These are phyloP conservation scores for Gymnarchus niloticus DNA, from an alignment of 2,113 vertebrate species.

Conservation along the genomic window DNA sequence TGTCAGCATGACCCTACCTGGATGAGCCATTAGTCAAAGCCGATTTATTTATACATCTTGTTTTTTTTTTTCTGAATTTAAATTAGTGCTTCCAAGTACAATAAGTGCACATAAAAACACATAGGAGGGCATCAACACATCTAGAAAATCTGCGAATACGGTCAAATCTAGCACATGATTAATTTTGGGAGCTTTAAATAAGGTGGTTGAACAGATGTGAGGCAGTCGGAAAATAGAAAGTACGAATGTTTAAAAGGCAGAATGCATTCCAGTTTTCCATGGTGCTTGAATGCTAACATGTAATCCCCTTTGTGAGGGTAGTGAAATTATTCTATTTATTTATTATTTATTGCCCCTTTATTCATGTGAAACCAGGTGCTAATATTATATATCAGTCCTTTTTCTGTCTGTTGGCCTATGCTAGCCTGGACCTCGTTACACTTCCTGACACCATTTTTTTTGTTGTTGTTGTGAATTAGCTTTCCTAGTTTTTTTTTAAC, in stretches of 20 bases:
- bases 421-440: neutral
- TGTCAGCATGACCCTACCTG: constrained; percentile 3
- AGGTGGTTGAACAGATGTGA: neutral
- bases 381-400: neutral
- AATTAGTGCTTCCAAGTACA: constrained; percentile 5
- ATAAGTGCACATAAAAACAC: neutral
- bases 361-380: neutral
- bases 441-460: neutral
- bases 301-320: neutral
- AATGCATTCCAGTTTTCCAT: neutral
- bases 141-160: neutral
- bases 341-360: neutral
- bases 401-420: neutral
- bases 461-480: neutral
- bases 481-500: neutral
- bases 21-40: constrained; percentile 5
- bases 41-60: neutral
- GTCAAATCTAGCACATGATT: neutral
- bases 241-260: neutral
- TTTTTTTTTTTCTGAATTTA: neutral
- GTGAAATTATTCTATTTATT: neutral
- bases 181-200: neutral
- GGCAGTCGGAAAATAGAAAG: neutral
- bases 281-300: neutral
- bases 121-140: neutral